phyloP scores from a whole-genome alignment of 2,797 vertebrate species.

The Chrysocyon brachyurus region DNA sequence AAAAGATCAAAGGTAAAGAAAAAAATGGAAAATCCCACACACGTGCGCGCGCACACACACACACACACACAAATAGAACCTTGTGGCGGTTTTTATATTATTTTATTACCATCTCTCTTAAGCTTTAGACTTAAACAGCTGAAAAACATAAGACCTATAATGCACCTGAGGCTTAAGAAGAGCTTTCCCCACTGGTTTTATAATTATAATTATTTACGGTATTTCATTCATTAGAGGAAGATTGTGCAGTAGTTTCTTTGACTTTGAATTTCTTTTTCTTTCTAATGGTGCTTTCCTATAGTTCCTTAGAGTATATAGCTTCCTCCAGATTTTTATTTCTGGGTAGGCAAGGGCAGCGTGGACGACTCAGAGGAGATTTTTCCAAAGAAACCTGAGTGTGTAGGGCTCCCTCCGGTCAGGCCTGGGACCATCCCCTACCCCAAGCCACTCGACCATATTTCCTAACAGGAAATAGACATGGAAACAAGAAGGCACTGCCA shows the following conservation, averaged over 20 bases:
- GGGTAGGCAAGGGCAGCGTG: background rate
- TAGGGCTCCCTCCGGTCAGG: background rate
- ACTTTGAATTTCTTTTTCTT: background rate
- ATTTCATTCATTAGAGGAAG: constrained; percentile 8
- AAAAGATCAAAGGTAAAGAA: background rate
- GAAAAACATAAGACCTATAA: background rate
- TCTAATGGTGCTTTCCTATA: background rate
- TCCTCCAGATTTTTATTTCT: background rate
- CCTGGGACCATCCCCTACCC: background rate
- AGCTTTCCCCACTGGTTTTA: background rate
- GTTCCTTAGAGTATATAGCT: background rate
- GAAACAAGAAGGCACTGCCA: background rate
- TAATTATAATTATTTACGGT: background rate
- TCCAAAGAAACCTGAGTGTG: constrained; percentile 6
- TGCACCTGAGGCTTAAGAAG: background rate
- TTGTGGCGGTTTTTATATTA: background rate
- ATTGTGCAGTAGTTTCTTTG: background rate
- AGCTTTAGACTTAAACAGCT: background rate
- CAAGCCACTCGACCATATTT: background rate
- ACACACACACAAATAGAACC: background rate
- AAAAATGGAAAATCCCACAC: background rate
- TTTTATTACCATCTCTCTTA: background rate
- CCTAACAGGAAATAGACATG: background rate
- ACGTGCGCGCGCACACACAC: too few relatives aligned
- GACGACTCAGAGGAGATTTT: background rate